Evolutionary conservation across 2,888 invertebrate species (phyloP), one percentile per base, ranked within the genome.

Genomic region (Polymixis lichenea): DNA sequence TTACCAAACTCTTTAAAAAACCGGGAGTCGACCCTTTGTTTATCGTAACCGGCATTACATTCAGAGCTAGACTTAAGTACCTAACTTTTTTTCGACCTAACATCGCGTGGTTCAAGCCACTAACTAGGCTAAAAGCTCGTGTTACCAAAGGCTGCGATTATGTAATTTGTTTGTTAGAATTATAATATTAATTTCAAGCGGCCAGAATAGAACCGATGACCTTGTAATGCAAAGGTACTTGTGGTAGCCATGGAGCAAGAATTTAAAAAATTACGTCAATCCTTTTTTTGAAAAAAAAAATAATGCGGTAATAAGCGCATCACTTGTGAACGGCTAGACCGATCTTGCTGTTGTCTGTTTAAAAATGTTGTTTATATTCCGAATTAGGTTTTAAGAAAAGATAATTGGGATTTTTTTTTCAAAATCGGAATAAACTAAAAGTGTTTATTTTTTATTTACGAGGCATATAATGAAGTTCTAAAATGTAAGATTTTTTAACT

Each of bases 81-180:
- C 43, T 46, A 46, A 46, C 43, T 66, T 60, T 72, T n/a, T 22
- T 80, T 60, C 51, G 32, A 38, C 15, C 8, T 55, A 51, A n/a
- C 69, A 60, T 82, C 72, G 82, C 82, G 82, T 82, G 82, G 64
- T 76, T 67, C 1, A 3, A 17, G 19, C 66, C 55, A 82, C 49
- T 80, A 76, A 84, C 55, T 22, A 49, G 15, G n/a, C 55, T 72
- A 62, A 76, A 84, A 76, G 72, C 66, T 80, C 81, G 72, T 55
- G 81, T 72, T 70, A 72, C 22, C 32, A 81, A 72, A 76, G 68
- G 66, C 77, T 82, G 60, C 56, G 66, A 82, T 82, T 82, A 85
- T 82, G 66, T 82, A 76, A 82, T 82, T 82, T 84, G 85, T 84
- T 70, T 84, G 81, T 70, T 73, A 77, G 82, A 73, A 82, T 85